These are phyloP conservation scores for Oryzias curvinotus DNA, from an alignment of 2,113 vertebrate genomes.

Conservation along the genomic window DNA sequence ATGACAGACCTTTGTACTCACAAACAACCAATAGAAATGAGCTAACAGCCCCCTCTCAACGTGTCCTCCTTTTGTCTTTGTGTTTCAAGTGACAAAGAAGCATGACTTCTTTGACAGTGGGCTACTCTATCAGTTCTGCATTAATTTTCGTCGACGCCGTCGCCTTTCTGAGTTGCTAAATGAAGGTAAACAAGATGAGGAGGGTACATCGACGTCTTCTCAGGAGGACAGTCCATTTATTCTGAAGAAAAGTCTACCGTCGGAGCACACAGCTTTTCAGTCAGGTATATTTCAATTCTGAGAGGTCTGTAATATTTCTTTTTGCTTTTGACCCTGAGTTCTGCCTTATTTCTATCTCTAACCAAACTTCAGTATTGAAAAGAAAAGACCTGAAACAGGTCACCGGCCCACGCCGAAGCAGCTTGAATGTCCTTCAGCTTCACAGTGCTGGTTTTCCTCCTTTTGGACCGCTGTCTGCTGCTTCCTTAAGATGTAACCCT, in stretches of 20 bases:
- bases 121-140: conserved; percentile 84
- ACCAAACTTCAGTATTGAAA: conserved; percentile 61
- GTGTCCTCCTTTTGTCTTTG: conserved; percentile 1
- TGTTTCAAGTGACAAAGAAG: conserved; percentile 73
- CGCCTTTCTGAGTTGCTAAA: conserved; percentile 80
- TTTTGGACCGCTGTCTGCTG: conserved; percentile 44
- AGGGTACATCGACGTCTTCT: conserved; percentile 12
- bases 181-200: conserved; percentile 61
- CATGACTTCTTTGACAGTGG: conserved; percentile 85
- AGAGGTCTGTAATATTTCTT: background rate
- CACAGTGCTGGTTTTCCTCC: conserved; percentile 61
- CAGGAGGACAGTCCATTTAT: conserved; percentile 81
- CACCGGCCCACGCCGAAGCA: conserved; percentile 69
- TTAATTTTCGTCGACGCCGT: conserved; percentile 80
- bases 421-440: conserved; percentile 72
- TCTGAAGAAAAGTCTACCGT: conserved; percentile 69
- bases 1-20: too few species aligned
- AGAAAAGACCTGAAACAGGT: conserved; percentile 75
- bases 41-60: too few species aligned
- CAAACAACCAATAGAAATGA: too few species aligned
- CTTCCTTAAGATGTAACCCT: conserved; percentile 78
- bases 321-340: background rate
- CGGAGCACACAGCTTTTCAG: conserved; percentile 76
- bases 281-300: conserved; percentile 69
- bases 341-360: background rate